Base-by-base conservation (phyloP, 2,113 vertebrate species). In the Esox niger region DNA sequence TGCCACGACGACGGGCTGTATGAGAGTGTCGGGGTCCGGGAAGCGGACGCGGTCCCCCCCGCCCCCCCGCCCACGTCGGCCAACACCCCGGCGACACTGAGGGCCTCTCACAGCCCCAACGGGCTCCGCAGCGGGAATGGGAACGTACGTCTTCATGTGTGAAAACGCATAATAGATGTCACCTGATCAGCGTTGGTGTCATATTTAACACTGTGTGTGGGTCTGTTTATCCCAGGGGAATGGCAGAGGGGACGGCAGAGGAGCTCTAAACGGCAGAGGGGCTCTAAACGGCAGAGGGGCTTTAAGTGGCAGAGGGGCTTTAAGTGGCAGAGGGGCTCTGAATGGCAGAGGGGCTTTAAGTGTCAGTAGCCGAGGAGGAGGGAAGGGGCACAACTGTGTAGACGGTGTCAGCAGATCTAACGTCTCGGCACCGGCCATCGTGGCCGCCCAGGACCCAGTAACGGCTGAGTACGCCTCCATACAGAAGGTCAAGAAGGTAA, bases 1-100 rank as follows among this genome's bases (percentile, higher is more conserved):
- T 78, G 74, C 64, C 77, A 81, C 56, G 91, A 92, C 1, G 90
- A 92, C 5, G 89, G 87, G 32, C 77, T 92, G 58, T 92, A 92
- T 15, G 91, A 92, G 80, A 90, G 71, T 0, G 91, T 92, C 2
- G 88, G 87, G 6, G 80, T 91, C 13, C 81, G 83, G 25, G 84
- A 87, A 32, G 30, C 66, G 5, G 85, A 79, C 5, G 20, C 68
- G 0, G 71, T 74, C 0, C 68, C 80, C 2, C 56, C 83, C 1
- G 74, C 79, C 1, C 75, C 84, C 0, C 74, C 79, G 0, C 52
- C 73, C 23, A 75, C 79, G 1, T 80, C 82, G 8, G 11, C 70
- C 64, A 89, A 75, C 62, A 73, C 77, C 30, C 82, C 78, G 2
- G 66, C 81, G 26, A 65, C 75, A 6, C 31, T 67, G 68, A 80